Base-by-base conservation (phyloP, 2,888 invertebrate species). In the Plusia festucae region DNA sequence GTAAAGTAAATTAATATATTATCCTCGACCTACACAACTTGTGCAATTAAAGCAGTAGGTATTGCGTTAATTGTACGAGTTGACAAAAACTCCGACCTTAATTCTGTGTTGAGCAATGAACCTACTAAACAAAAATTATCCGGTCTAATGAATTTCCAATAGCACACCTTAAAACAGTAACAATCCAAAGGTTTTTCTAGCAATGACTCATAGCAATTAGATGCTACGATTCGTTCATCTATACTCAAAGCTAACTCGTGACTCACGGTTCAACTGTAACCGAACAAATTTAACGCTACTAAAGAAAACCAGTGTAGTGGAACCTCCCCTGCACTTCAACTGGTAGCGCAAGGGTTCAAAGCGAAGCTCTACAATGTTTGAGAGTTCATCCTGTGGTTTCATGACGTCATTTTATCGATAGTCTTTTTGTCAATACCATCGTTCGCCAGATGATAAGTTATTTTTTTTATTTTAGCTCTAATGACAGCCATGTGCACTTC, bases 191-290 rank as follows among this genome's bases (percentile, higher is more conserved):
- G 65, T 82, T 84, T 83, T 83, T 83, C 78, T 81, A 79, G 61
- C 71, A 65, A 73, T 79, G 79, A 78, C 67, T 80, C 79, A 76
- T 65, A 79, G 77, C 86, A 85, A 88, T 89, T 89, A 88, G 86
- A 87, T 81, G 85, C 80, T 88, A 90, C 83, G 84, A 76, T 89
- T 87, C 77, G 82, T 79, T 82, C 81, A 79, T 80, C 83, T 84
- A 79, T 82, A 79, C 78, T 74, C 80, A 76, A 72, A 85, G 83
- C 83, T 83, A 84, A 84, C 82, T 79, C 75, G 82, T 92, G 92
- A 93, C 82, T 92, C 92, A 93, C 82, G 73, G 81, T 72, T 83
- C 78, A 81, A 84, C 83, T 85, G 87, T 87, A 90, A 86, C 87
- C 83, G 89, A 88, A 84, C 83, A 81, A 79, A 87, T 82, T 83